Conservation (phyloP, 2,797 vertebrate species). For the Cyclopterus lumpus region DNA sequence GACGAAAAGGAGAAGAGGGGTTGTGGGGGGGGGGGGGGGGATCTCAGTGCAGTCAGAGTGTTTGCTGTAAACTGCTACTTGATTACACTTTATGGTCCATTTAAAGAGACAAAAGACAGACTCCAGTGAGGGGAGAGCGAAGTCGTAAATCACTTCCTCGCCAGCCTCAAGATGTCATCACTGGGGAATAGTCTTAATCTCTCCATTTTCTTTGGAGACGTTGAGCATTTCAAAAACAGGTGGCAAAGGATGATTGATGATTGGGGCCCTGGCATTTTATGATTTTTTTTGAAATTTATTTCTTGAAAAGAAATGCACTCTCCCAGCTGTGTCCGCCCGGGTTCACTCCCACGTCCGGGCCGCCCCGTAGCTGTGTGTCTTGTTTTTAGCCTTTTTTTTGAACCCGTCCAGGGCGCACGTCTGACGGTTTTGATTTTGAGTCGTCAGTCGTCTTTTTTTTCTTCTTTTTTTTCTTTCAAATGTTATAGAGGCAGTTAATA, state of each 20-base stretch:
- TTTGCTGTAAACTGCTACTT: slow-evolving; percentile 64
- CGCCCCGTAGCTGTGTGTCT: slow-evolving; percentile 18
- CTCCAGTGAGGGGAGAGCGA: slow-evolving; percentile 55
- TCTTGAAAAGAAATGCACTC: slow-evolving; percentile 42
- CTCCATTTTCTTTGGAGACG: slow-evolving; percentile 64
- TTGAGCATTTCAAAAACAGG: slow-evolving; percentile 69
- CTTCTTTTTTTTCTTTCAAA: background rate
- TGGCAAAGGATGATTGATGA: slow-evolving; percentile 73
- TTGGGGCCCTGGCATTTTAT: slow-evolving; percentile 60
- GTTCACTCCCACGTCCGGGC: slow-evolving; percentile 14
- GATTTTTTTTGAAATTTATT: slow-evolving; percentile 17
- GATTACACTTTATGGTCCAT: slow-evolving; percentile 66
- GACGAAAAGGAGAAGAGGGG: too few relatives aligned
- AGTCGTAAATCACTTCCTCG: slow-evolving; percentile 72
- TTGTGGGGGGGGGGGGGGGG: too few relatives aligned
- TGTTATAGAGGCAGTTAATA: background rate
- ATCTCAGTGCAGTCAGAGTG: slow-evolving; percentile 48
- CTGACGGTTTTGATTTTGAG: background rate
- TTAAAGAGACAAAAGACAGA: slow-evolving; percentile 58
- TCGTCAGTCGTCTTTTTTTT: background rate
- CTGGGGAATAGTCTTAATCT: slow-evolving; percentile 60
- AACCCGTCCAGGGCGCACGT: slow-evolving; percentile 8
- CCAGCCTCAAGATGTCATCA: slow-evolving; percentile 69
- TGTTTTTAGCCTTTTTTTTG: slow-evolving; percentile 26
- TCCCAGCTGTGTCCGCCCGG: slow-evolving; percentile 25